Evolutionary conservation across 2,113 vertebrate genomes (phyloP).

Genomic region (Ceuthmochares aereus): DNA sequence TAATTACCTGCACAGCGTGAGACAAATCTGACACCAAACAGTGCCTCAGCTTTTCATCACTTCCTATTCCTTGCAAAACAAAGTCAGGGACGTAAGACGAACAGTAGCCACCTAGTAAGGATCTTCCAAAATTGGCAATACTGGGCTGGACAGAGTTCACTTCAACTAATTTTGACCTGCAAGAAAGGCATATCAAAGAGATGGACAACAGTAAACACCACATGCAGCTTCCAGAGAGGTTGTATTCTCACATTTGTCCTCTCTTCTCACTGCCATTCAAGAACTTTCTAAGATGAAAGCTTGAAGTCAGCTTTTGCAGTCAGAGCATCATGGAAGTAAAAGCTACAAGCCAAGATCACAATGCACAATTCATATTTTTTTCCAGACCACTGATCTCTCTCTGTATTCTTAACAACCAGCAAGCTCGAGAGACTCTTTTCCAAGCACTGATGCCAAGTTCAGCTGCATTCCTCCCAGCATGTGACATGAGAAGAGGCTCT

Average conservation of each 20-base stretch:
- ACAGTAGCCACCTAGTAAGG: slow-evolving; percentile 95
- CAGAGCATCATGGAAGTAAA: not conserved
- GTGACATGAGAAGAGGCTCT: not conserved
- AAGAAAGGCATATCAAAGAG: slow-evolving; percentile 42
- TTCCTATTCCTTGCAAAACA: slow-evolving; percentile 94
- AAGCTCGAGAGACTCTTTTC: slow-evolving; percentile 22
- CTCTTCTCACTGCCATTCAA: not conserved
- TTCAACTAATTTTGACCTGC: slow-evolving; percentile 92
- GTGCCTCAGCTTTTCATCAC: slow-evolving; percentile 92
- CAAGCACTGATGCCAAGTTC: not conserved
- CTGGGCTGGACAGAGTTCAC: slow-evolving; percentile 91
- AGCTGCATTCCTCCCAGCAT: not conserved
- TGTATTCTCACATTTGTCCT: not conserved
- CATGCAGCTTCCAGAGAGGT: not conserved
- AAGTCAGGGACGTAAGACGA: slow-evolving; percentile 97
- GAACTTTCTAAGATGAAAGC: not conserved
- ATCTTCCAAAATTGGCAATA: slow-evolving; percentile 96
- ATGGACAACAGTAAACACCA: not conserved
- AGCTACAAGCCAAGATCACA: not conserved
- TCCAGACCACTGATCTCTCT: not conserved
- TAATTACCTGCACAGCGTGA: slow-evolving; percentile 94
- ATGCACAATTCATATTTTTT: not conserved
- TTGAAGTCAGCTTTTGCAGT: not conserved
- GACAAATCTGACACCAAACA: slow-evolving; percentile 90
- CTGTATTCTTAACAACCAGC: slow-evolving; percentile 1